These are phyloP conservation scores for Protonemura montana DNA, from an alignment of 2,888 invertebrate species.

Conservation along the genomic window DNA sequence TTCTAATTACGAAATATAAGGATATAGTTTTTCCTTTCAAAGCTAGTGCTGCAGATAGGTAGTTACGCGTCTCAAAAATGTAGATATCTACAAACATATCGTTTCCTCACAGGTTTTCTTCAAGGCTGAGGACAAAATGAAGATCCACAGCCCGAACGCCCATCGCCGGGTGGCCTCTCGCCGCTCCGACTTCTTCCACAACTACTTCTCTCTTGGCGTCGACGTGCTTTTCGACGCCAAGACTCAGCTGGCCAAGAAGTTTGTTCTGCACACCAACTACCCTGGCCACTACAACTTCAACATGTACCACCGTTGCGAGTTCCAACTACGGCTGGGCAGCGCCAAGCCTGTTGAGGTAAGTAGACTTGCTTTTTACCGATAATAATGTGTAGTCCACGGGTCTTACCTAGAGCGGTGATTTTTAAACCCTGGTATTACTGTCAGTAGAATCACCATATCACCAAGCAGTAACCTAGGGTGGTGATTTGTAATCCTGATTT, in stretches of 20 bases:
- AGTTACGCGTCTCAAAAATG: no score
- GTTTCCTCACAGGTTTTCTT: constrained; percentile 78
- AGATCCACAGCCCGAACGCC: constrained; percentile 90
- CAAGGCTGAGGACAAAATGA: constrained; percentile 99
- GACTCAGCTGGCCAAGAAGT: constrained; percentile 93
- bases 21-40: no score
- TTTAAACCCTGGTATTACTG: no score
- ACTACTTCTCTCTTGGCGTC: constrained; percentile 95
- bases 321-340: constrained; percentile 64
- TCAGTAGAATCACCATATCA: no score
- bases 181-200: constrained; percentile 97
- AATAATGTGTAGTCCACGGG: no score
- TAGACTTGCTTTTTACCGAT: constrained; percentile 19
- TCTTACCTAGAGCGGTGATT: no score
- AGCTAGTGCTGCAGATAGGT: no score
- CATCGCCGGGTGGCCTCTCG: constrained; percentile 78
- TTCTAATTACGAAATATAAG: no score
- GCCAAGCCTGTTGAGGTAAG: constrained; percentile 65
- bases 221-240: constrained; percentile 96
- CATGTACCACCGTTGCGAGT: constrained; percentile 96
- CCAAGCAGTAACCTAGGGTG: no score
- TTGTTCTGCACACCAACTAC: constrained; percentile 97
- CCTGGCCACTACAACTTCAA: constrained; percentile 99
- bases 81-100: no score
- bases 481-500: no score